These are phyloP conservation scores for Chymomyza amoena DNA, from an alignment of 2,888 invertebrate genomes.

Conservation along the genomic window DNA sequence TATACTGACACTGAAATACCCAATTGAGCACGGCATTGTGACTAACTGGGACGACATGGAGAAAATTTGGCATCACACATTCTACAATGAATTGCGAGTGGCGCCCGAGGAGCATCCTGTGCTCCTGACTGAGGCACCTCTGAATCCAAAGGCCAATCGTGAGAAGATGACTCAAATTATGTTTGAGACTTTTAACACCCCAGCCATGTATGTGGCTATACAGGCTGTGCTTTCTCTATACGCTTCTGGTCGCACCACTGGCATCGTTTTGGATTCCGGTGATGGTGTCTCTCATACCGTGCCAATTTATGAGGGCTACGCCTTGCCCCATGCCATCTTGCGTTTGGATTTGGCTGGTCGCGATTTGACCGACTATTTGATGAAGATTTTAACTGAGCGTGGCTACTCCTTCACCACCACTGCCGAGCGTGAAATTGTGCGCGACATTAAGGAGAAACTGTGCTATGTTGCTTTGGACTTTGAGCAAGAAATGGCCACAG, in stretches of 20 bases:
- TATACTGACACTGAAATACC: constrained; percentile 96
- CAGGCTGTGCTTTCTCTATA: constrained; percentile 95
- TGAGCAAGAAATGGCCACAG: constrained; percentile 96
- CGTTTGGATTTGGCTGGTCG: constrained; percentile 95
- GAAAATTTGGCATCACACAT: constrained; percentile 99
- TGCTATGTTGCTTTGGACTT: constrained; percentile 95
- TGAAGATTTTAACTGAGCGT: constrained; percentile 95
- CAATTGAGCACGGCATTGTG: constrained; percentile 98
- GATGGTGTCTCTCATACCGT: constrained; percentile 98
- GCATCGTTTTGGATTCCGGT: constrained; percentile 96
- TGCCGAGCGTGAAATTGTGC: constrained; percentile 95
- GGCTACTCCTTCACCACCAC: constrained; percentile 95
- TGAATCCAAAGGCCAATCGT: constrained; percentile 92
- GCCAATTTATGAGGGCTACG: constrained; percentile 97
- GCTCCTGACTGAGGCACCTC: constrained; percentile 91
- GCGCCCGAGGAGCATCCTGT: constrained; percentile 96
- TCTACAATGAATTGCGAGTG: constrained; percentile 98
- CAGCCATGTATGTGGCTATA: constrained; percentile 96
- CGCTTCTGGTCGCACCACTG: constrained; percentile 97
- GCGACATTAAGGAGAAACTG: constrained; percentile 96
- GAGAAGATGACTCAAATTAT: constrained; percentile 96
- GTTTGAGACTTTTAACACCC: constrained; percentile 96
- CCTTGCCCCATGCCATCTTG: constrained; percentile 94
- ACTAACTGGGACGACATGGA: constrained; percentile 99
- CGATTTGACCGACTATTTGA: constrained; percentile 94